Evolutionary conservation across 92 coral and sea anemone species (phyloP).

Genomic region (Actinostola sp.): DNA sequence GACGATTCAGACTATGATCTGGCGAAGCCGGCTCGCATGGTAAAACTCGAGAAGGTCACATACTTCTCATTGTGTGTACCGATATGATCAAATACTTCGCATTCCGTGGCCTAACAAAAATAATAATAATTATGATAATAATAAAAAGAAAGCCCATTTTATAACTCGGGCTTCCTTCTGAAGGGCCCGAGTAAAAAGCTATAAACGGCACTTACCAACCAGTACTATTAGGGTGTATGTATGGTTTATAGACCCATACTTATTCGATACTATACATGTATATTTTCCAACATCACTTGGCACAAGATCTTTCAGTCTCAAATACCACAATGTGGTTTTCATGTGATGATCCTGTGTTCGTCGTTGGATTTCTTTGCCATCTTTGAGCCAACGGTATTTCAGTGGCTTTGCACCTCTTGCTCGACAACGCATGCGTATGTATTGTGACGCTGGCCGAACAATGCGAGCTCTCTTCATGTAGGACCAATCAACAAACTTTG

Average conservation of each 20-base stretch:
- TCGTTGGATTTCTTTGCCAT: constrained; percentile 51
- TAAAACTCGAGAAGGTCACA: too few species aligned
- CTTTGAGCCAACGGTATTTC: constrained; percentile 81
- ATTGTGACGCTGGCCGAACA: constrained; percentile 90
- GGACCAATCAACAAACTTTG: too few species aligned
- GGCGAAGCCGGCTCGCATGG: too few species aligned
- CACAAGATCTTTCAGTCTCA: constrained; percentile 74
- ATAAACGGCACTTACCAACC: constrained; percentile 91
- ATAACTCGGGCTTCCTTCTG: too few species aligned
- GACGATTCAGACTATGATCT: too few species aligned
- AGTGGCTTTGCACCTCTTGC: constrained; percentile 83
- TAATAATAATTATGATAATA: too few species aligned
- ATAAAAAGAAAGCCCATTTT: too few species aligned
- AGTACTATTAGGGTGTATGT: constrained; percentile 83
- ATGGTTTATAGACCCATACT: constrained; percentile 79
- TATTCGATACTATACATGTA: constrained; percentile 90
- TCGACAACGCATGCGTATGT: constrained; percentile 64
- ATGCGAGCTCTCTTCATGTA: constrained; percentile 64
- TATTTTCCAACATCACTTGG: constrained; percentile 79
- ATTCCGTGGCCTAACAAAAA: too few species aligned
- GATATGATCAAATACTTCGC: too few species aligned
- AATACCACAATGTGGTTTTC: constrained; percentile 75
- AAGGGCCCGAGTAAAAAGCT: too few species aligned
- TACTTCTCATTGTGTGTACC: too few species aligned
- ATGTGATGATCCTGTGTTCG: constrained; percentile 82